A percentile compares a stretch with the other conserved stretches of the same genome.
Evolutionary conservation across 2,113 vertebrate genomes (phyloP).

Genomic region (Egretta garzetta): DNA sequence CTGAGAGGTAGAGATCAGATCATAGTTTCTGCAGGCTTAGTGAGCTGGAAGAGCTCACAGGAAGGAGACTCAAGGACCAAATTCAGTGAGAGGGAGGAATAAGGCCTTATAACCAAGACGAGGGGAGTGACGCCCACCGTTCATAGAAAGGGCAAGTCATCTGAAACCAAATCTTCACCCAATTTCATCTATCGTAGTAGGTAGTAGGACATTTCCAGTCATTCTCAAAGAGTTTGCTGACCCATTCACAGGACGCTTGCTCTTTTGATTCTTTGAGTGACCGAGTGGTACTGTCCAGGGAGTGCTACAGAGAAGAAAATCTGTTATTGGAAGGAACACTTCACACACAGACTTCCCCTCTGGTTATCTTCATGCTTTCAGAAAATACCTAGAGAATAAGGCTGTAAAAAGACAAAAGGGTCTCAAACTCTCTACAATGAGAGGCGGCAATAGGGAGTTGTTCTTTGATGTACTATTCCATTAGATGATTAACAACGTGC

Average conservation of each 20-base stretch:
- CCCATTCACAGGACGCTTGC: accelerated
- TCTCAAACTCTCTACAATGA: background rate
- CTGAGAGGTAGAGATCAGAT: background rate
- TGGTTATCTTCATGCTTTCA: background rate
- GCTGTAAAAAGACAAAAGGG: background rate
- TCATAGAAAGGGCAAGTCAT: background rate
- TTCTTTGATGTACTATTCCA: background rate
- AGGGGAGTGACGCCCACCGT: background rate
- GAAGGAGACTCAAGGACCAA: background rate
- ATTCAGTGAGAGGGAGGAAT: background rate
- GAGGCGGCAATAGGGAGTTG: background rate
- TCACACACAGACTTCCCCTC: background rate
- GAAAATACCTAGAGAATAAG: background rate
- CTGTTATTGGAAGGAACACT: background rate
- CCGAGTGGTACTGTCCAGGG: background rate
- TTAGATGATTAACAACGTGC: background rate
- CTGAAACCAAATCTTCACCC: background rate
- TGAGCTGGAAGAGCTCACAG: background rate
- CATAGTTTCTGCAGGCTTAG: background rate
- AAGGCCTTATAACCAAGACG: background rate
- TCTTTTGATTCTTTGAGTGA: background rate
- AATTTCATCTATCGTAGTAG: background rate
- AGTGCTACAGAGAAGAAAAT: background rate
- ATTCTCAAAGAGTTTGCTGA: background rate
- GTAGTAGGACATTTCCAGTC: accelerated